Evolutionary conservation across 2,888 invertebrate genomes (phyloP), one percentile per base, ranked within the genome.

Genomic region (Drosophila nr. perissopoda): DNA sequence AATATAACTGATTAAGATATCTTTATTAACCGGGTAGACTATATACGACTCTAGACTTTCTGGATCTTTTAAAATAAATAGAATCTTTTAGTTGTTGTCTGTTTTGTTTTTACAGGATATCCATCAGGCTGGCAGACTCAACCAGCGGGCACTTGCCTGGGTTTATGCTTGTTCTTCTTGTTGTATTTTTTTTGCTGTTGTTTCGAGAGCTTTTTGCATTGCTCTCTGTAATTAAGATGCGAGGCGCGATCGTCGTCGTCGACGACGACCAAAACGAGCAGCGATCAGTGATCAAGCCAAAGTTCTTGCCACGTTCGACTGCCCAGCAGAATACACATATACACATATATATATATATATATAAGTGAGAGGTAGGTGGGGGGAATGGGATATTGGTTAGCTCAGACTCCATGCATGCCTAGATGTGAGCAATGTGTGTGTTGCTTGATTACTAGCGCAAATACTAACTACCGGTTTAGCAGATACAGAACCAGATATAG

Each of bases 211-310:
- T 80, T 78, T 70, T 81, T 71, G 87, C 82, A 81, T 74, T 72
- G 85, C 78, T 69, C 81, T 83, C 75, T 86, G 87, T 89, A 83
- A 86, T 90, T 88, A 88, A 88, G 87, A 90, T 88, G 90, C 89
- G 89, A 82, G 82, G 87, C 89, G 90, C 87, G 87, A 80, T 83
- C 74, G 72, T 70, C 58, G 79, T 59, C 51, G 64, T 13, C 68
- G 38, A 25, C 27, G 51, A 56, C 46, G 66, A 58, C 61, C 74
- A 67, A 78, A 75, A 69, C 80, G 69, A 51, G 67, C 81, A 57
- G 40, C 61, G 77, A 89, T 85, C 87, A 66, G 40, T 40, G 70
- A 80, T 76, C 81, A 74, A 65, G 82, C 74, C 84, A 83, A 88
- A 86, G 83, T 88, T 85, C 84, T 83, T 87, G 68, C 38, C 64